These are phyloP conservation scores for Rallus limicola DNA, from an alignment of 2,113 vertebrate species.

Conservation along the genomic window DNA sequence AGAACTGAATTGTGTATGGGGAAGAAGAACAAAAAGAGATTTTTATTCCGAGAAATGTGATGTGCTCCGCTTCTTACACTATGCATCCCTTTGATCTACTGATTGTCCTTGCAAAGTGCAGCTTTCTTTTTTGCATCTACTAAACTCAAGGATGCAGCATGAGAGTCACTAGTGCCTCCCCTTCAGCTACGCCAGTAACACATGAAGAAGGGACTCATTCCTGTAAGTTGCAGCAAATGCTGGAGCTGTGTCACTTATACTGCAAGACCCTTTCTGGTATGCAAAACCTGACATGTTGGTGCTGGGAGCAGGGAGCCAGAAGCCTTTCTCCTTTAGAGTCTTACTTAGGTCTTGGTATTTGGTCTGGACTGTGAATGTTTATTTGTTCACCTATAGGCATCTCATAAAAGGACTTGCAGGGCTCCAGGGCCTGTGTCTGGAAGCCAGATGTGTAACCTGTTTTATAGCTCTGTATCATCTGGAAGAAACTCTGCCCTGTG, in stretches of 20 bases:
- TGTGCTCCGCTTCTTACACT: background rate
- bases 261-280: background rate
- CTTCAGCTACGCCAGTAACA: background rate
- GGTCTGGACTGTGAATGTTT: background rate
- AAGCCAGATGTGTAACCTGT: background rate
- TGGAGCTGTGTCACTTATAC: background rate
- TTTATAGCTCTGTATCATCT: background rate
- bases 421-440: background rate
- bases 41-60: background rate
- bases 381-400: background rate
- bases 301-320: background rate
- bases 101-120: background rate
- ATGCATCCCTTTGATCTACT: background rate
- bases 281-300: background rate
- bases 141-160: background rate
- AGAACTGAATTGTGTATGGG: background rate
- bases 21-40: background rate
- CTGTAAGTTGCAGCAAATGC: background rate
- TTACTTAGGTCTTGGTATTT: background rate
- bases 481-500: background rate
- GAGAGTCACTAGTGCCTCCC: background rate
- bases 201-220: fast-evolving
- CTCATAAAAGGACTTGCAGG: background rate
- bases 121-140: background rate
- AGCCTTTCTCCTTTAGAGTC: background rate